Conservation (phyloP, 2,888 invertebrate species). For the Euphydryas editha region DNA sequence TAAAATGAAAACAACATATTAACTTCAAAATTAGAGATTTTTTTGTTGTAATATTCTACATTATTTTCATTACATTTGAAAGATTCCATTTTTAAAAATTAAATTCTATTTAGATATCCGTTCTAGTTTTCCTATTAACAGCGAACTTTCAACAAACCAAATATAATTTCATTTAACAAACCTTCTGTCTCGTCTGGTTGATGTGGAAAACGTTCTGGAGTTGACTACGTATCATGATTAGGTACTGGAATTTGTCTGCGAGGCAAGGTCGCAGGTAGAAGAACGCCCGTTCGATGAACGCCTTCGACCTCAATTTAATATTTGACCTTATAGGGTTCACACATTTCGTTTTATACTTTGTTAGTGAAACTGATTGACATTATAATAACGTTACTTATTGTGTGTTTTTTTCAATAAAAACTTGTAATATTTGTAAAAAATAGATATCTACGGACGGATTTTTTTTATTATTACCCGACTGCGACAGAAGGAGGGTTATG, state of each 20-base stretch:
- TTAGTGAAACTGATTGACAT: constrained; percentile 13
- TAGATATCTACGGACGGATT: too few relatives aligned
- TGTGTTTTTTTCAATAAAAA: background rate
- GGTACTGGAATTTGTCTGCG: constrained; percentile 36
- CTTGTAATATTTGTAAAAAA: too few relatives aligned
- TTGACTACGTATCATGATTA: constrained; percentile 25
- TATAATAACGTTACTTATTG: background rate
- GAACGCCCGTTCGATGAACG: constrained; percentile 59
- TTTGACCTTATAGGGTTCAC: constrained; percentile 66
- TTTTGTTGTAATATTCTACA: too few relatives aligned
- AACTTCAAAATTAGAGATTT: too few relatives aligned
- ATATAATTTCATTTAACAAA: background rate
- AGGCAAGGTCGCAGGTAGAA: constrained; percentile 50
- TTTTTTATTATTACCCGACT: too few relatives aligned
- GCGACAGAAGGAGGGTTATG: too few relatives aligned
- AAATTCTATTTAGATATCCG: too few relatives aligned
- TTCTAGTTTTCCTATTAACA: too few relatives aligned
- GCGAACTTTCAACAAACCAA: too few relatives aligned
- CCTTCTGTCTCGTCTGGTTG: constrained; percentile 7
- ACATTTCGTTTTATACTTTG: constrained; percentile 37
- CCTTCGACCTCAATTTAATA: constrained; percentile 71
- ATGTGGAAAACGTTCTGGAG: constrained; percentile 29
- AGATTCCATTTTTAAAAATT: too few relatives aligned
- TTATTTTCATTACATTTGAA: too few relatives aligned
- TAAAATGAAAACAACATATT: too few relatives aligned